These are phyloP conservation scores for Semnornis frantzii DNA, from an alignment of 2,113 vertebrate genomes.

Conservation along the genomic window DNA sequence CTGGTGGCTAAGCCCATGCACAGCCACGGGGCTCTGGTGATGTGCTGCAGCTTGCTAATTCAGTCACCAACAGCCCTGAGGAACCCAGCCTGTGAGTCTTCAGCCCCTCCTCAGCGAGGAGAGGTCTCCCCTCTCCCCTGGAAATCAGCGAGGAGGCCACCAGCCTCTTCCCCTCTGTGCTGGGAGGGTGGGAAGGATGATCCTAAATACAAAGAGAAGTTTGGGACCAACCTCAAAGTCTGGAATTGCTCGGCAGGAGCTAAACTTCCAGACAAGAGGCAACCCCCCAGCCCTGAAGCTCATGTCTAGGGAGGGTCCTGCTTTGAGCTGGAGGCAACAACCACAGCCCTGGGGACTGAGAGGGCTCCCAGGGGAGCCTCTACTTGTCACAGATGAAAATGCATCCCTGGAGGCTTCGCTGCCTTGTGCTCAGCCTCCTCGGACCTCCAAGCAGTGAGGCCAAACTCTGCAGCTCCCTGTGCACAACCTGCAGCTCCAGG, in stretches of 20 bases:
- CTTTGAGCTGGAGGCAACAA: background rate
- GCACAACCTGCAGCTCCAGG: no score
- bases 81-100: background rate
- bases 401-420: background rate
- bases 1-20: background rate
- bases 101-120: background rate
- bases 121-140: background rate
- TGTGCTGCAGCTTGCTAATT: background rate
- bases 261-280: rapidly evolving
- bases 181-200: background rate
- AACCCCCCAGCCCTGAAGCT: background rate
- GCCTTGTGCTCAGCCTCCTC: background rate
- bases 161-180: rapidly evolving
- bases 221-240: background rate
- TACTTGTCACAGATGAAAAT: background rate
- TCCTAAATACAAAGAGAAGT: rapidly evolving
- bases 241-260: background rate
- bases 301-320: background rate
- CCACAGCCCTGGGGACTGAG: background rate
- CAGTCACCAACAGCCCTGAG: rapidly evolving
- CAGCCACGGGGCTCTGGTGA: background rate
- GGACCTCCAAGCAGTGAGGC: background rate
- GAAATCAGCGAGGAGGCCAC: background rate
- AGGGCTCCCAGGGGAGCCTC: background rate
- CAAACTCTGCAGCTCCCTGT: background rate